These are phyloP conservation scores for Platygyra sinensis DNA, from an alignment of 64 coral and sea anemone species.

Conservation along the genomic window DNA sequence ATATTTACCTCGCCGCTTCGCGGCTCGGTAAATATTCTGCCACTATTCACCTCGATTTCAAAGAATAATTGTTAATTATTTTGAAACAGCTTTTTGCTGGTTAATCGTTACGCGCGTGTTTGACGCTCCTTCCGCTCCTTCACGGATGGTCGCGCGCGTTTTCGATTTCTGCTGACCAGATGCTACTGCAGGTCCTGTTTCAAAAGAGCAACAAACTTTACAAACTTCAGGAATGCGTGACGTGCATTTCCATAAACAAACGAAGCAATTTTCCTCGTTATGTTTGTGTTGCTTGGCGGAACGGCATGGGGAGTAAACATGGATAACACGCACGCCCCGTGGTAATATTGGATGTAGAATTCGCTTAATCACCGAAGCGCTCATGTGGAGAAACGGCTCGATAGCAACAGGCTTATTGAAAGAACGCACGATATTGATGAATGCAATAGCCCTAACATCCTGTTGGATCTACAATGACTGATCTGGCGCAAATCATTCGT, in stretches of 20 bases:
- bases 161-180: neutral
- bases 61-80: no score
- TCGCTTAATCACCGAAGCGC: neutral
- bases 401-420: slow-evolving; percentile 17
- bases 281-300: slow-evolving; percentile 27
- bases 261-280: neutral
- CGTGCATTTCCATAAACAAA: slow-evolving; percentile 14
- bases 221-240: slow-evolving; percentile 46
- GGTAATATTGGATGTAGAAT: slow-evolving; percentile 6
- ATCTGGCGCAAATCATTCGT: neutral
- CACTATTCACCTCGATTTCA: no score
- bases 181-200: neutral
- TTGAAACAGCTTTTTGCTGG: neutral
- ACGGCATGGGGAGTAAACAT: slow-evolving; percentile 8
- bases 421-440: neutral
- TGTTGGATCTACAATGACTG: neutral
- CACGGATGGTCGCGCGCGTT: neutral
- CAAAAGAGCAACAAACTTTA: slow-evolving; percentile 4
- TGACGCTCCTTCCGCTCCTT: neutral
- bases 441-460: neutral
- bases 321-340: neutral
- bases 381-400: neutral
- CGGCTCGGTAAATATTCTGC: no score
- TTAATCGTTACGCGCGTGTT: neutral
- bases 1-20: no score